These are phyloP conservation scores for Trissoscelio sp. DNA, from an alignment of 2,888 invertebrate genomes.

Conservation along the genomic window DNA sequence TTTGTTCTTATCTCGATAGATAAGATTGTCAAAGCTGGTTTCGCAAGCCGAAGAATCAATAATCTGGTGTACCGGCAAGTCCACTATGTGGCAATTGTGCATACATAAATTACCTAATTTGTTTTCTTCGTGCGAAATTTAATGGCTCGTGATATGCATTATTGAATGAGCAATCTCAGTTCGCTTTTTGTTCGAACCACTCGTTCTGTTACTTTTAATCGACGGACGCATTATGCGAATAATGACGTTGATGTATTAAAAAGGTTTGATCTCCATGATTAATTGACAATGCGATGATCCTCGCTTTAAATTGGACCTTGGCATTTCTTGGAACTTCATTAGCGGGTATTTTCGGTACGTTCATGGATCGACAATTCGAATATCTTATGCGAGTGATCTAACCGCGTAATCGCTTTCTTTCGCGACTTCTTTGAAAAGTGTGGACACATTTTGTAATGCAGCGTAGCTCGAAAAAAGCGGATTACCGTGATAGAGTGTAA, in stretches of 20 bases:
- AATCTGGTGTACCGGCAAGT: constrained; percentile 37
- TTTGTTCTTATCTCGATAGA: constrained; percentile 65
- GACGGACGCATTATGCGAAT: constrained; percentile 43
- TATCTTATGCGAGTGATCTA: constrained; percentile 30
- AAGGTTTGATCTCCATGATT: constrained; percentile 65
- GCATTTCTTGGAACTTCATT: constrained; percentile 66
- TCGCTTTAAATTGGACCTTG: constrained; percentile 67
- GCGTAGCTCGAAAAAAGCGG: constrained; percentile 16
- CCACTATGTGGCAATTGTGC: constrained; percentile 39
- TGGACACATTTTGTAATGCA: constrained; percentile 48
- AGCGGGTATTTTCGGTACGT: constrained; percentile 53
- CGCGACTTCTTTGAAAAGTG: constrained; percentile 46
- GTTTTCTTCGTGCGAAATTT: constrained; percentile 56
- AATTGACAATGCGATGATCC: constrained; percentile 65
- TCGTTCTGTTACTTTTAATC: constrained; percentile 42
- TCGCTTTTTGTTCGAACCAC: constrained; percentile 39
- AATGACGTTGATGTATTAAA: constrained; percentile 63
- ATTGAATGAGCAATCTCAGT: constrained; percentile 41
- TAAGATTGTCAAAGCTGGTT: constrained; percentile 68
- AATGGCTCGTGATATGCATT: constrained; percentile 55
- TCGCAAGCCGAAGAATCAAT: constrained; percentile 64
- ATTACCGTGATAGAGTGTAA: constrained; percentile 17
- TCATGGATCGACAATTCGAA: constrained; percentile 35
- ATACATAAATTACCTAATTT: constrained; percentile 57
- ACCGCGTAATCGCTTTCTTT: constrained; percentile 48